Conservation (phyloP, 1,140 invertebrate genomes). For the Heterodera carotae region DNA sequence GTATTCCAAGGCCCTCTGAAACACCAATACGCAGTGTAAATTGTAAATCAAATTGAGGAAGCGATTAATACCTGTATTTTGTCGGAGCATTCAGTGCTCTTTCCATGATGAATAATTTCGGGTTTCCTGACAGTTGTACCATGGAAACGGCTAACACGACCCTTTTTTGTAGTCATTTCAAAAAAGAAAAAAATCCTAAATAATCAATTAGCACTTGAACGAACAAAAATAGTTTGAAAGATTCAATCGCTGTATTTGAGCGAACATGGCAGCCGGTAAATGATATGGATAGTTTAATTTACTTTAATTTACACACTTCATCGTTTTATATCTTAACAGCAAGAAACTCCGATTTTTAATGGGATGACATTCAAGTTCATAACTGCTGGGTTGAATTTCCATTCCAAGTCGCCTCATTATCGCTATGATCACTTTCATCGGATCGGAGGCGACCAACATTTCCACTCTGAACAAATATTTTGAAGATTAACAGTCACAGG, state of each 20-base stretch:
- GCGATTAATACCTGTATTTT: background rate
- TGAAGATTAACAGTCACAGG: background rate
- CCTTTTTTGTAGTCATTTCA: background rate
- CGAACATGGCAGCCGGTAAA: too few relatives aligned
- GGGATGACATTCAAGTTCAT: background rate
- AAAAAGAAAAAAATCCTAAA: background rate
- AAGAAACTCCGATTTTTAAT: background rate
- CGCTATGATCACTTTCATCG: constrained; percentile 25
- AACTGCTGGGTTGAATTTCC: constrained; percentile 45
- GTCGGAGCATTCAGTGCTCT: background rate
- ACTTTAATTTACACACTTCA: too few relatives aligned
- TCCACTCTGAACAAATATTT: constrained; percentile 29
- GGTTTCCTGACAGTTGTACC: background rate
- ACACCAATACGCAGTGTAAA: background rate
- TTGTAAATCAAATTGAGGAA: background rate
- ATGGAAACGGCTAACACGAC: background rate
- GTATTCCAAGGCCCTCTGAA: background rate
- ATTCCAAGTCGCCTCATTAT: constrained; percentile 42
- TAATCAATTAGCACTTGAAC: too few relatives aligned
- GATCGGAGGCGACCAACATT: constrained; percentile 36
- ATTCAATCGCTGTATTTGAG: too few relatives aligned
- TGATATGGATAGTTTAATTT: too few relatives aligned
- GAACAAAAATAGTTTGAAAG: too few relatives aligned
- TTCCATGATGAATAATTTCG: background rate
- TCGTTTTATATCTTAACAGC: background rate